These are phyloP conservation scores for Physella acuta DNA, from an alignment of 1,140 invertebrate genomes.

Conservation along the genomic window DNA sequence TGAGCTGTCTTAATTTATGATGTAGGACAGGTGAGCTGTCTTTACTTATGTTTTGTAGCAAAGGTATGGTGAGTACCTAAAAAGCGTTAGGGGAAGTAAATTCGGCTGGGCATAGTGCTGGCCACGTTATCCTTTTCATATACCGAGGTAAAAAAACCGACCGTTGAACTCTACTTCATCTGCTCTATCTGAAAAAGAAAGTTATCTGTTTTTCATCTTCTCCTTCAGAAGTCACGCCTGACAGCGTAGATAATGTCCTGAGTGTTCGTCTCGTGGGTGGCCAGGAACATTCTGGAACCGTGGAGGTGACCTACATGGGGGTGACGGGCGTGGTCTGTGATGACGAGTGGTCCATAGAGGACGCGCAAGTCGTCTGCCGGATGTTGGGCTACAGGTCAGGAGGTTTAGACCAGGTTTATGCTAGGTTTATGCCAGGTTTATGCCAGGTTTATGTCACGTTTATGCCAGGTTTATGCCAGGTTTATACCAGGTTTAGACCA, in stretches of 20 bases:
- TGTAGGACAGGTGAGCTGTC: too few species aligned
- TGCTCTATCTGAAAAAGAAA: background rate
- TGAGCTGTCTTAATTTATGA: too few species aligned
- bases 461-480: background rate
- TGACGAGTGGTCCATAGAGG: slow-evolving; percentile 37
- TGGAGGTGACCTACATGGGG: slow-evolving; percentile 39
- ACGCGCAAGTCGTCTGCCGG: slow-evolving; percentile 44
- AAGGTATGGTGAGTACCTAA: too few species aligned
- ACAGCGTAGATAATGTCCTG: background rate
- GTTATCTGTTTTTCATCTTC: background rate
- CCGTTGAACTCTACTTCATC: too few species aligned
- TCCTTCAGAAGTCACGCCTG: background rate
- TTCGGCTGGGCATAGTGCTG: too few species aligned
- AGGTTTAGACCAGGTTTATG: too few species aligned
- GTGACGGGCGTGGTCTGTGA: slow-evolving; percentile 44
- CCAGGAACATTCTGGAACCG: slow-evolving; percentile 35
- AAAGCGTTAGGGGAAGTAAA: background rate
- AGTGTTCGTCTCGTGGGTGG: slow-evolving; percentile 30
- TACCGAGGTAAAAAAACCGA: background rate
- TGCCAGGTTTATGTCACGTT: background rate
- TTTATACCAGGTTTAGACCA: too few species aligned
- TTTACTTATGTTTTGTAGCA: too few species aligned
- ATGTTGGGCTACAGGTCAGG: slow-evolving; percentile 44
- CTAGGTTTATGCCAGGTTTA: background rate
- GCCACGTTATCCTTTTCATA: background rate